These are phyloP conservation scores for Crematogaster levior DNA, from an alignment of 2,888 invertebrate species.

Conservation along the genomic window DNA sequence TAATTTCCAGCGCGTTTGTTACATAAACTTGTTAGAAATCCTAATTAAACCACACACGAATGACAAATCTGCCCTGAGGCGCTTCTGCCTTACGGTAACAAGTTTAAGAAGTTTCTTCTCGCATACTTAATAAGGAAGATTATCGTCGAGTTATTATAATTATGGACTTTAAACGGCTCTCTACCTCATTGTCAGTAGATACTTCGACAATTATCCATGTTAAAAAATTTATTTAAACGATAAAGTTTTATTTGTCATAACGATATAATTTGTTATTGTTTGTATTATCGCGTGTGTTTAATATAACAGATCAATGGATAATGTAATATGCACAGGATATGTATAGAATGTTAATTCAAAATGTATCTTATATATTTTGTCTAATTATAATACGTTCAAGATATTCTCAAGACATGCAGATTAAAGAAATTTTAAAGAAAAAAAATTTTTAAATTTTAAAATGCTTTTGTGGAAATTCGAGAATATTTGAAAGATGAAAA, in stretches of 20 bases:
- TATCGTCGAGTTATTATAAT: slow-evolving; percentile 62
- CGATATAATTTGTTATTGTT: not conserved
- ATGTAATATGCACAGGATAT: not conserved
- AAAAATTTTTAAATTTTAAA: too few relatives aligned
- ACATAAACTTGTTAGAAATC: slow-evolving; percentile 66
- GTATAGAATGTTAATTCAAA: not conserved
- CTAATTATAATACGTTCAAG: slow-evolving; percentile 9
- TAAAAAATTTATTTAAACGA: not conserved
- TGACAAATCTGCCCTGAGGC: slow-evolving; percentile 69
- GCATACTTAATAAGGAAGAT: slow-evolving; percentile 60
- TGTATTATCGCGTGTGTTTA: not conserved
- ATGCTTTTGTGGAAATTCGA: slow-evolving; percentile 15
- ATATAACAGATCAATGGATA: not conserved
- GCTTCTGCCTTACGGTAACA: slow-evolving; percentile 63
- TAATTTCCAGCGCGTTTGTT: slow-evolving; percentile 59
- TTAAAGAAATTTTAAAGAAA: too few relatives aligned
- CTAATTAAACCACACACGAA: slow-evolving; percentile 69
- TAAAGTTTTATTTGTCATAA: not conserved
- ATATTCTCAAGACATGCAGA: not conserved
- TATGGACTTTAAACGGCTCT: slow-evolving; percentile 25
- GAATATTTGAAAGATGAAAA: slow-evolving; percentile 1
- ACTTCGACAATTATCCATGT: slow-evolving; percentile 7
- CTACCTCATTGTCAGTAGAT: not conserved
- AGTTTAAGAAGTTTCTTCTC: slow-evolving; percentile 68
- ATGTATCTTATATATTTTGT: not conserved